Conservation (phyloP, 2,113 vertebrate genomes). For the Climacteris rufus region DNA sequence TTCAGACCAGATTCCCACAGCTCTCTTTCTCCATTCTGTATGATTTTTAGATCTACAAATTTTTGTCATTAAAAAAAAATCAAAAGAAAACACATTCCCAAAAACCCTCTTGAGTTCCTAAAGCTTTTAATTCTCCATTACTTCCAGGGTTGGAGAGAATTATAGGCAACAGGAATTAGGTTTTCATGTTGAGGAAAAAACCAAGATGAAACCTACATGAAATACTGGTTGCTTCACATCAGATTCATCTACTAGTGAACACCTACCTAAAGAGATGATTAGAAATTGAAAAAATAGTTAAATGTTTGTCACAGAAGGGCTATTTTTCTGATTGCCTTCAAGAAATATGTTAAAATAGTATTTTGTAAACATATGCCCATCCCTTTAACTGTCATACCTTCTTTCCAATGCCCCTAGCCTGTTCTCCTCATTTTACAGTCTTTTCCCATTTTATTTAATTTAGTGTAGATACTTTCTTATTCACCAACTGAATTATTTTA, state of each 20-base stretch:
- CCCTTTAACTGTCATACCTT: background rate
- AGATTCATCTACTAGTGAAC: background rate
- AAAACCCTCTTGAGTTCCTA: background rate
- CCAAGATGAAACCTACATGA: background rate
- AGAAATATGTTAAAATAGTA: background rate
- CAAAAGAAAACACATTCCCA: background rate
- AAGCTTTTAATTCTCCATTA: background rate
- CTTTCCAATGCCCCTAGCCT: background rate
- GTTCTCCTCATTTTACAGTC: background rate
- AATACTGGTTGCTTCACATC: background rate
- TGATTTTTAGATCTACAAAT: background rate
- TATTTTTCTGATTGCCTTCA: background rate
- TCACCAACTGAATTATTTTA: background rate
- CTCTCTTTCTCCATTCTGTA: background rate
- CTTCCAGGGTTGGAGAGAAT: background rate
- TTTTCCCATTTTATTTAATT: background rate
- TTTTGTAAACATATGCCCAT: background rate
- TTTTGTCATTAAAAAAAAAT: background rate
- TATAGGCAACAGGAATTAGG: background rate
- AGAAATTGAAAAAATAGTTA: background rate
- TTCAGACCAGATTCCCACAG: slow-evolving; percentile 31
- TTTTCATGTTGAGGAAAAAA: background rate
- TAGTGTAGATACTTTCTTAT: background rate
- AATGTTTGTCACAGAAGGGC: background rate
- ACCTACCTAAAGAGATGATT: background rate